phyloP scores from a whole-genome alignment of 2,113 vertebrate species.

The Sarotherodon lohbergeri region DNA sequence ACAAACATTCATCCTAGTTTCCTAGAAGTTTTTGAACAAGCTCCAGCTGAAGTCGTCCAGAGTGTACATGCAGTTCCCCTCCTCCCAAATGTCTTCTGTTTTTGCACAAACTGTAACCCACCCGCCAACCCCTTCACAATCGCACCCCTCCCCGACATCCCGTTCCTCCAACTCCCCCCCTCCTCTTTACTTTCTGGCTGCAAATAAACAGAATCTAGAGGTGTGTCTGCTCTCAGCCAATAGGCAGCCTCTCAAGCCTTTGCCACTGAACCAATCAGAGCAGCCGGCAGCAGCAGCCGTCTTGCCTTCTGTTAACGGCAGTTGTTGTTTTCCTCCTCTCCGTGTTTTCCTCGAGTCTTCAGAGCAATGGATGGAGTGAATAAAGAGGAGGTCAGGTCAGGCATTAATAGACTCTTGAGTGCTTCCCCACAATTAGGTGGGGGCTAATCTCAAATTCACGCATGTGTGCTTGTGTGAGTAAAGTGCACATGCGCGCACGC shows the following conservation, averaged over 20 bases:
- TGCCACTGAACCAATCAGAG: conserved; percentile 41
- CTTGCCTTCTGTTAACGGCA: conserved; percentile 57
- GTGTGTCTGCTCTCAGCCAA: conserved; percentile 78
- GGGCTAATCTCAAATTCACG: conserved; percentile 37
- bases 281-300: conserved; percentile 10
- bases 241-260: conserved; percentile 28
- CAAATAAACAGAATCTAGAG: conserved; percentile 80
- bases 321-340: conserved; percentile 71
- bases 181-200: conserved; percentile 14
- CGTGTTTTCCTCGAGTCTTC: conserved; percentile 36
- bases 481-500: not conserved
- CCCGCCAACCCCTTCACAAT: not conserved
- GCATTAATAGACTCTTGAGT: conserved; percentile 56
- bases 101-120: not conserved
- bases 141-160: conserved; percentile 9
- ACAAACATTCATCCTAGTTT: conserved; percentile 66
- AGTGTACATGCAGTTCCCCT: not conserved
- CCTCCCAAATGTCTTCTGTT: conserved; percentile 14
- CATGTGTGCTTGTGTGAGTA: not conserved
- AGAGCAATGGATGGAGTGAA: conserved; percentile 69
- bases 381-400: conserved; percentile 59
- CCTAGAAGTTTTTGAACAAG: conserved; percentile 72
- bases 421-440: conserved; percentile 45
- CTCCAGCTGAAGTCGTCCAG: conserved; percentile 43
- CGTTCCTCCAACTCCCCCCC: not conserved